These are phyloP conservation scores for Heterodera filipjevi DNA, from an alignment of 2,888 invertebrate genomes.

Conservation along the genomic window DNA sequence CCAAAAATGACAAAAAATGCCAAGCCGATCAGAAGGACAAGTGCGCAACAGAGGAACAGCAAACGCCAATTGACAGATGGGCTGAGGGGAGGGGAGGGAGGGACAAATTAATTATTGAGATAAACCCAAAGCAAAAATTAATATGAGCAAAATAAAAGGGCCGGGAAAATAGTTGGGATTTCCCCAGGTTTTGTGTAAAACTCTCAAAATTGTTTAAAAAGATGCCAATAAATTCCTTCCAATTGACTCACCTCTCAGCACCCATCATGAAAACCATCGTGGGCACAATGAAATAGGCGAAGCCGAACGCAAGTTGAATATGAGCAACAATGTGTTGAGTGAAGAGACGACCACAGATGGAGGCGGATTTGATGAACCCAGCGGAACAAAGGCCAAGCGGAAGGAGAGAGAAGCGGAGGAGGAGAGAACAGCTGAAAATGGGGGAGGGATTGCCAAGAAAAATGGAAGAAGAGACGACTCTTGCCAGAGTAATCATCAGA, in stretches of 20 bases:
- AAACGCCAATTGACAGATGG: conserved; percentile 50
- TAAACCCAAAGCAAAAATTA: too few relatives aligned
- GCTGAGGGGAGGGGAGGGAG: conserved; percentile 42
- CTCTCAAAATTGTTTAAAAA: too few relatives aligned
- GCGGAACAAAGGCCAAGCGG: conserved; percentile 51
- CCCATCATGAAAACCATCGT: conserved; percentile 13
- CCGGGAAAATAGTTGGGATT: too few relatives aligned
- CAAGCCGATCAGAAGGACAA: conserved; percentile 44
- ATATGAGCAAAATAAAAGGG: too few relatives aligned
- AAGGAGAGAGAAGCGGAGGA: conserved; percentile 37
- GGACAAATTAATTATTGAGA: too few relatives aligned
- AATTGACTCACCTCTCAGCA: not conserved
- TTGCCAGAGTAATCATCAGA: too few relatives aligned
- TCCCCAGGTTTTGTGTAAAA: too few relatives aligned
- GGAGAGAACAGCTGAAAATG: conserved; percentile 5
- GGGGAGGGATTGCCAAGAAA: too few relatives aligned
- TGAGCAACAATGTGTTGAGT: conserved; percentile 53
- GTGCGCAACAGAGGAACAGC: conserved; percentile 45
- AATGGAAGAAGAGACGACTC: not conserved
- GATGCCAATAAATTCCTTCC: not conserved
- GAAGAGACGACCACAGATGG: conserved; percentile 54
- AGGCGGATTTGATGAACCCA: conserved; percentile 52
- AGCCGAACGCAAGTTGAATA: conserved; percentile 49
- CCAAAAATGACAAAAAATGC: conserved; percentile 56
- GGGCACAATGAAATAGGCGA: conserved; percentile 49